These are phyloP conservation scores for Tridacna gigas DNA, from an alignment of 2,888 invertebrate species.

Conservation along the genomic window DNA sequence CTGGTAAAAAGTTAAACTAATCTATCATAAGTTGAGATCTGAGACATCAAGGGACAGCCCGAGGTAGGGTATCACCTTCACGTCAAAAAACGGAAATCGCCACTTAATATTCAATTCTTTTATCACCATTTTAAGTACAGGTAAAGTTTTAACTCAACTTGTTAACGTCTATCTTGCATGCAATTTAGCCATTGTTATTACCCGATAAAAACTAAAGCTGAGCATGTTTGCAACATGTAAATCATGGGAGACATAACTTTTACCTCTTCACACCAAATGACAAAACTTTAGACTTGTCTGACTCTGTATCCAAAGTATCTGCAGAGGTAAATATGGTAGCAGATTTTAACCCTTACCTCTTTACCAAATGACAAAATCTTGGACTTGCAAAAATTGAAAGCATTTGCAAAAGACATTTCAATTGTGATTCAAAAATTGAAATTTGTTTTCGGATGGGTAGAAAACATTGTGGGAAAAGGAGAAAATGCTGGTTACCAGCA, in stretches of 20 bases:
- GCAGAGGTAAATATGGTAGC: too few species aligned
- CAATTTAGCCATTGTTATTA: conserved; percentile 1
- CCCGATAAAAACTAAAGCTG: neutral
- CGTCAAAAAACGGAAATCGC: conserved; percentile 37
- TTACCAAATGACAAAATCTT: too few species aligned
- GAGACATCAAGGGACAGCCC: neutral
- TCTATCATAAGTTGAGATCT: conserved; percentile 41
- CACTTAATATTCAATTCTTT: conserved; percentile 46
- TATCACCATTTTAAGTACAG: neutral
- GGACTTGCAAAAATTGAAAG: too few species aligned
- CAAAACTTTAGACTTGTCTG: too few species aligned
- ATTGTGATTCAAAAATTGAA: too few species aligned
- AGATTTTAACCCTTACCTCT: too few species aligned
- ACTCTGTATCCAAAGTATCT: too few species aligned
- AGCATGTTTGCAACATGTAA: conserved; percentile 1
- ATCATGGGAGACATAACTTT: conserved; percentile 7
- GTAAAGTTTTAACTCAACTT: neutral
- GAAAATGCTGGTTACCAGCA: too few species aligned
- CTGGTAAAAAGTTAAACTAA: neutral
- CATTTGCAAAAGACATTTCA: too few species aligned
- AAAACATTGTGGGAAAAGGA: too few species aligned
- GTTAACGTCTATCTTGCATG: conserved; percentile 5
- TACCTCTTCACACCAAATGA: neutral
- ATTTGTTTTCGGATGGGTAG: too few species aligned
- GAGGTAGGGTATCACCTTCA: conserved; percentile 14